Conservation (phyloP, 2,888 invertebrate species). For the Taenaris catops region DNA sequence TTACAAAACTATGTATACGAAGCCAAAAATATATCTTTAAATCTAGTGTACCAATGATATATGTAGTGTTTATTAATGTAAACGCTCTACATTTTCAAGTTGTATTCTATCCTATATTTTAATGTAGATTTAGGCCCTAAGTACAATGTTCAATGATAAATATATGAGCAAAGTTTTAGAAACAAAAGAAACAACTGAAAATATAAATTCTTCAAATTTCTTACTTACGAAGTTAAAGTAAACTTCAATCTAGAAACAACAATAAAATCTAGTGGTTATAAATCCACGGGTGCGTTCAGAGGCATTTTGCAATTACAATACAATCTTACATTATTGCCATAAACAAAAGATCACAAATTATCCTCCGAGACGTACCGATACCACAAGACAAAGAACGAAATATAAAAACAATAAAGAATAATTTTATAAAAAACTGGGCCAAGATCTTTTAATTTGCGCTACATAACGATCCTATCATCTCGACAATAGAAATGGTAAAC, state of each 20-base stretch:
- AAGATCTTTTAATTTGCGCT: constrained; percentile 27
- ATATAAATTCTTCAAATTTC: constrained; percentile 39
- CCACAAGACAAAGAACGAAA: constrained; percentile 40
- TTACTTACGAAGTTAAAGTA: constrained; percentile 27
- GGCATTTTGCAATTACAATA: constrained; percentile 16
- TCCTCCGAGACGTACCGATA: constrained; percentile 38
- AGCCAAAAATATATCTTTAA: constrained; percentile 61
- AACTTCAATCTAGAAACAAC: constrained; percentile 33
- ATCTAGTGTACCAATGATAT: constrained; percentile 40
- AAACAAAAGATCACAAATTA: constrained; percentile 26
- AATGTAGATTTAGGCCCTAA: constrained; percentile 59
- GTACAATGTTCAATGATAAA: constrained; percentile 50
- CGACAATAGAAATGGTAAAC: constrained; percentile 13
- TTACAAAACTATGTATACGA: constrained; percentile 49
- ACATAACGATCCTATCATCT: constrained; percentile 3
- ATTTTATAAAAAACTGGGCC: constrained; percentile 23
- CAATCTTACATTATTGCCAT: constrained; percentile 29
- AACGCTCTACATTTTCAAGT: constrained; percentile 32
- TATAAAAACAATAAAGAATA: constrained; percentile 27
- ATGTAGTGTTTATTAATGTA: constrained; percentile 10
- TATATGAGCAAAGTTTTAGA: constrained; percentile 41
- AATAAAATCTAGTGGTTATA: constrained; percentile 39
- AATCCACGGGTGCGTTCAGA: constrained; percentile 31
- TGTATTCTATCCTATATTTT: constrained; percentile 26
- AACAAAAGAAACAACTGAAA: constrained; percentile 38